Percentiles rank a stretch among this genome's conserved stretches.
Conservation (phyloP, 2,797 vertebrate species). For the Pangasius sanitwongsei region DNA sequence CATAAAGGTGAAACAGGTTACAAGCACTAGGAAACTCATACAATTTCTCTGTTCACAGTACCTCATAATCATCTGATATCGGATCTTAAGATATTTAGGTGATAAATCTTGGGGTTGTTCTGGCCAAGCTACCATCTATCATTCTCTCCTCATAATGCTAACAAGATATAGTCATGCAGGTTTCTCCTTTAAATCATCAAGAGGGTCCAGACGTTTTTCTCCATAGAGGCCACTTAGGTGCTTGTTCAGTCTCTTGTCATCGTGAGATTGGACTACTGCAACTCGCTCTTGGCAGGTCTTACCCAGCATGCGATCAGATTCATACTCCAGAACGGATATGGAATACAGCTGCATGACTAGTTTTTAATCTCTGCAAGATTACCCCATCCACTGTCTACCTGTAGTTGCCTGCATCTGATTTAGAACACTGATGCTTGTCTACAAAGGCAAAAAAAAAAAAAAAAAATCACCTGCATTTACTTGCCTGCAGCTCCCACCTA, state of each 20-base stretch:
- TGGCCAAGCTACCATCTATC: slow-evolving; percentile 7
- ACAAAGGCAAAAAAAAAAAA: neutral
- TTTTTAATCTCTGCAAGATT: neutral
- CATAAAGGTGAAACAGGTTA: slow-evolving; percentile 16
- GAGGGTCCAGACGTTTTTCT: neutral
- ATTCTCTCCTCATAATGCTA: neutral
- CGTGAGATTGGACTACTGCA: neutral
- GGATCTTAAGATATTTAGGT: neutral
- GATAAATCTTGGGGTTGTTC: neutral
- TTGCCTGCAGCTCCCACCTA: neutral
- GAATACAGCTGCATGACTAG: neutral
- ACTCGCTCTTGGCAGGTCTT: neutral
- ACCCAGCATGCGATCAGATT: neutral
- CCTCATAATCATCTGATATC: neutral
- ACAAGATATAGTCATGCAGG: neutral
- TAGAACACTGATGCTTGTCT: neutral
- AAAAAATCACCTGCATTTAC: too few relatives aligned
- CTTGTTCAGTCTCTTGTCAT: neutral
- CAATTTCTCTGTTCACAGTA: slow-evolving; percentile 1
- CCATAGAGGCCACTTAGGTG: neutral
- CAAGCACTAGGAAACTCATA: neutral
- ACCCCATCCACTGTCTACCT: neutral
- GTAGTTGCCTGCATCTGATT: neutral
- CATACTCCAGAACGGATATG: neutral
- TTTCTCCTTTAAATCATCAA: slow-evolving; percentile 6